Evolutionary conservation across 2,113 vertebrate species (phyloP), one percentile per base, ranked within the genome.

Genomic region (Theristicus caerulescens): DNA sequence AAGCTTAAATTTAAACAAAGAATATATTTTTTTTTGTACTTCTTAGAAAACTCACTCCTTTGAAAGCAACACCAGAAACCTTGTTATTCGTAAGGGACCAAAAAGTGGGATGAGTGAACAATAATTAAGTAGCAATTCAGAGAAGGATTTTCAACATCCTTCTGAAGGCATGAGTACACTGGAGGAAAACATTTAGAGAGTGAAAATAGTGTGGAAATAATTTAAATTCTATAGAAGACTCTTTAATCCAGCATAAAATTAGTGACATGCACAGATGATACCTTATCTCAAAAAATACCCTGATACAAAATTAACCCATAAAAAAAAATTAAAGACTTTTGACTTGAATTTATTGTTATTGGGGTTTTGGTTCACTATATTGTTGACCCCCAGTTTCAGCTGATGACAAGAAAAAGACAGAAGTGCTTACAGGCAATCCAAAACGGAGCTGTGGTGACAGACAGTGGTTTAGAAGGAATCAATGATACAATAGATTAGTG

Each of bases 1-100:
- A 90, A 86, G 71, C 42, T 77, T 67, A 92, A 95, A 90, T 92
- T 93, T 86, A 67, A 95, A 83, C 54, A 93, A 78, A 32, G 36
- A 91, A 36, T 90, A 16, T 40, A 26, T 79, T 47, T 90, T 40
- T 40, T 95, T 55, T 72, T 82, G 65, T 46, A 15, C 58, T 62
- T 70, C 44, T 96, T 89, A 82, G 52, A 93, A 93, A 91, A 85
- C 51, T 64, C 31, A 31, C 4, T 88, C 22, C 16, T 70, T 88
- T 91, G 62, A 93, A 96, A 93, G 25, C 6, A 29, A 96, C 52
- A 74, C 64, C 80, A 89, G 73, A 89, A 97, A 82, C 20, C 22
- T 65, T 78, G 24, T 40, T 90, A 77, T 71, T 58, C 17, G 2
- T 93, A 29, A 47, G n/a, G 78, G 49, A 91, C 49, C 49, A 90